Conservation (phyloP, 2,113 vertebrate genomes). For the Oenanthe oenanthe region DNA sequence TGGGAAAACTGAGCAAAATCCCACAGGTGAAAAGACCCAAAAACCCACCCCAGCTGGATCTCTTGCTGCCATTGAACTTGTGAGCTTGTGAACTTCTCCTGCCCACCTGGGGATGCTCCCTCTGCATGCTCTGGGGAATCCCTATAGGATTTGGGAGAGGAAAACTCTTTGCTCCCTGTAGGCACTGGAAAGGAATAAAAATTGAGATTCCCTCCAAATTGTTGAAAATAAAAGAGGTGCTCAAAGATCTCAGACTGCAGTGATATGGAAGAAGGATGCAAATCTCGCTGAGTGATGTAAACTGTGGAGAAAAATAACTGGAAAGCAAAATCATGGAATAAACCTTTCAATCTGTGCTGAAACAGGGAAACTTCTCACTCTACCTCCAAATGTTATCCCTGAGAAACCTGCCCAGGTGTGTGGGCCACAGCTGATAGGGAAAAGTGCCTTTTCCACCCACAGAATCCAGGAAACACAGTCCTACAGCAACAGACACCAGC, state of each 20-base stretch:
- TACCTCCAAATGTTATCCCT: neutral
- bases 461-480: neutral
- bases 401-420: neutral
- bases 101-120: neutral
- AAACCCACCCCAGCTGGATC: neutral
- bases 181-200: neutral
- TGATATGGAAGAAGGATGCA: rapidly evolving
- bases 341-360: neutral
- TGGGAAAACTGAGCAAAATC: neutral
- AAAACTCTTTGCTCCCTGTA: neutral
- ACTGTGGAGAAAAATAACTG: neutral
- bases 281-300: neutral
- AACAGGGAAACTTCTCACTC: neutral
- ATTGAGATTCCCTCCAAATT: neutral
- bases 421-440: neutral
- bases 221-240: neutral
- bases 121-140: neutral
- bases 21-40: neutral
- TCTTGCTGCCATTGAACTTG: neutral
- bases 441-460: neutral
- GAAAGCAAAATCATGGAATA: neutral
- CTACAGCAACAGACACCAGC: neutral
- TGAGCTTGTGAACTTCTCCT: neutral
- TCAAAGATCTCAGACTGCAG: neutral
- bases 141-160: neutral